Base-by-base conservation (phyloP, 53 echinoderm and acorn worm genomes). In the Holothuria scabra region DNA sequence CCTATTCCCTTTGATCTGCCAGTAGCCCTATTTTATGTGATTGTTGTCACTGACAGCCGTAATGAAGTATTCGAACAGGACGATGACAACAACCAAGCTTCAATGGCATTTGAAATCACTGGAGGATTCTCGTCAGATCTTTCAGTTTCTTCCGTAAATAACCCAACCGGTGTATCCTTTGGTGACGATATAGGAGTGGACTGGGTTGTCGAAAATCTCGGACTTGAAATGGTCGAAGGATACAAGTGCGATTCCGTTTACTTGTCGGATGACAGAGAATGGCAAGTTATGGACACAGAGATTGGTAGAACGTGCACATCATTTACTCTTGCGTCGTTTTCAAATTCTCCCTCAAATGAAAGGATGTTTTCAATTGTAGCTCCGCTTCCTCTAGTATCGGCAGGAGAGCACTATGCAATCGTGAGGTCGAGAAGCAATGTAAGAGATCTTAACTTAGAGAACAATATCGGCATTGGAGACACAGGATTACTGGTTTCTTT, bases 161-260 rank as follows among this genome's bases (percentile, higher is more conserved):
- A 61, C n/a, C 65, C 82, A 62, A 12, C 30, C 0, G 22, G 23
- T 22, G 64, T 25, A 33, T 35, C 38, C 8, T 41, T 63, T 23
- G 82, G 65, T n/a, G 82, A 8, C 22, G 13, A 8, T 24, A 12
- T 81, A 20, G 46, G 25, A 33, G 64, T 81, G 34, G 82, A 64
- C 65, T 81, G 82, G 82, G 65, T 46, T 14, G 62, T 81, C 11
- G 62, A 81, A 61, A 81, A 81, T 64, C 12, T 63, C 22, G 82
- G 82, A 31, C 38, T 44, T 13, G 23, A 81, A 63, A 44, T 46
- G 65, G 46, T 81, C 31, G 13, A 28, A 11, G 82, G 82, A 9
- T 81, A 63, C 22, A 81, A 81, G n/a, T 81, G 82, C 60, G 82
- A 81, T 29, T 35, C 82, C 4, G 82, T 81, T 34, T 81, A 81